Evolutionary conservation across 1,140 invertebrate genomes (phyloP).

Genomic region (Drosophila simulans): DNA sequence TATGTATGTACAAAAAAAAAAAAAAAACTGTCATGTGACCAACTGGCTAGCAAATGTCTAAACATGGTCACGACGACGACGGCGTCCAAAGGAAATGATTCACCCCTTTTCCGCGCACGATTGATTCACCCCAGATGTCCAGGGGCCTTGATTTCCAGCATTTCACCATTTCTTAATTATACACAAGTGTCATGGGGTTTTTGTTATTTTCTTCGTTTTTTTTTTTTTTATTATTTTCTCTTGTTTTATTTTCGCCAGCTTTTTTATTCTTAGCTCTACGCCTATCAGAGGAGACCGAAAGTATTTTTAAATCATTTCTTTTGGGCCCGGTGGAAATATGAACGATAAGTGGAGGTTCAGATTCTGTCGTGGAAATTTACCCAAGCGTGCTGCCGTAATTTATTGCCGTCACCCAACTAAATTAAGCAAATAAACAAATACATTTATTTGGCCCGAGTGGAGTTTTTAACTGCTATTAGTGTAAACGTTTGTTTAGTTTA

Average conservation of each 20-base stretch:
- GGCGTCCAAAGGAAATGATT: conserved; percentile 52
- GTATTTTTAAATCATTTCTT: conserved; percentile 35
- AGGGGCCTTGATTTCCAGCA: conserved; percentile 12
- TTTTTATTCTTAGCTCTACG: conserved; percentile 30
- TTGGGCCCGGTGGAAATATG: conserved; percentile 21
- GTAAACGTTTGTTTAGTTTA: conserved; percentile 63
- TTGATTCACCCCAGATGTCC: conserved; percentile 30
- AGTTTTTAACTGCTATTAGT: conserved; percentile 44
- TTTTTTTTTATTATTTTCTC: too few relatives aligned
- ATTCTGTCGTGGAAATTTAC: conserved; percentile 72
- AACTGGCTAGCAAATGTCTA: conserved; percentile 76
- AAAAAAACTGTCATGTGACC: conserved; percentile 68
- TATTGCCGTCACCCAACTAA: conserved; percentile 43
- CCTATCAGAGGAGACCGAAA: conserved; percentile 28
- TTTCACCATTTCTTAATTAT: conserved; percentile 8
- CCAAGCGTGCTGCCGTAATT: conserved; percentile 42
- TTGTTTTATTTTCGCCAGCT: neutral
- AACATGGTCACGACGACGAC: conserved; percentile 63
- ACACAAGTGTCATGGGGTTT: neutral
- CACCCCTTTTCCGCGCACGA: conserved; percentile 15
- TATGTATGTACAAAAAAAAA: conserved; percentile 25
- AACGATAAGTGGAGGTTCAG: conserved; percentile 57
- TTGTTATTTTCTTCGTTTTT: too few relatives aligned
- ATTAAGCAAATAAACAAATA: conserved; percentile 54
- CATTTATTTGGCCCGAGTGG: conserved; percentile 41